Evolutionary conservation across 1,140 invertebrate species (phyloP).

Genomic region (Octopus sinensis): DNA sequence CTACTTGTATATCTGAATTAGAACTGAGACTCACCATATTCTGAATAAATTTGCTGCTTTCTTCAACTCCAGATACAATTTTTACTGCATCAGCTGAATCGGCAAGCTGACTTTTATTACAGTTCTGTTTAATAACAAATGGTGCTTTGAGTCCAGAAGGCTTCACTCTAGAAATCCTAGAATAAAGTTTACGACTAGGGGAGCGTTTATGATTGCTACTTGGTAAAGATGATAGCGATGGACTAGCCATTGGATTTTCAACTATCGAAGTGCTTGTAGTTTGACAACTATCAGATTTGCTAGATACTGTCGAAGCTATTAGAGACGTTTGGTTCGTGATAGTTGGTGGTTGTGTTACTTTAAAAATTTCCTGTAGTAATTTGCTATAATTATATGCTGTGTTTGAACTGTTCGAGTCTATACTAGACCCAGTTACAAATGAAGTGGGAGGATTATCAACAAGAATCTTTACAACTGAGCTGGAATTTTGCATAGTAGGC

Average conservation of each 20-base stretch:
- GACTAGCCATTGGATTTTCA: no score
- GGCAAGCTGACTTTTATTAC: not conserved
- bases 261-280: no score
- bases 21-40: not conserved
- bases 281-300: no score
- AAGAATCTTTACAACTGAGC: slow-evolving; percentile 3
- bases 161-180: no score
- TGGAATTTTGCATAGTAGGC: not conserved
- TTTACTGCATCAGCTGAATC: not conserved
- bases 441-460: not conserved
- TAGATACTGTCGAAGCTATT: no score
- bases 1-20: not conserved
- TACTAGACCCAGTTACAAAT: not conserved
- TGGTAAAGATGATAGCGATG: no score
- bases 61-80: not conserved
- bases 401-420: not conserved
- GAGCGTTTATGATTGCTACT: no score
- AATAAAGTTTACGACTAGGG: no score
- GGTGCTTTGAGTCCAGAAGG: no score
- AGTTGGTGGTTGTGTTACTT: not conserved
- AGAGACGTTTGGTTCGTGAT: no score
- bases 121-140: not conserved
- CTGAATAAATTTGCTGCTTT: not conserved
- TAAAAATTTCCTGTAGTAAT: not conserved
- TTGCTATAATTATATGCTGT: not conserved